Evolutionary conservation across 1,140 invertebrate genomes (phyloP), one percentile per base, ranked within the genome.

Genomic region (Mactra quadrangularis): DNA sequence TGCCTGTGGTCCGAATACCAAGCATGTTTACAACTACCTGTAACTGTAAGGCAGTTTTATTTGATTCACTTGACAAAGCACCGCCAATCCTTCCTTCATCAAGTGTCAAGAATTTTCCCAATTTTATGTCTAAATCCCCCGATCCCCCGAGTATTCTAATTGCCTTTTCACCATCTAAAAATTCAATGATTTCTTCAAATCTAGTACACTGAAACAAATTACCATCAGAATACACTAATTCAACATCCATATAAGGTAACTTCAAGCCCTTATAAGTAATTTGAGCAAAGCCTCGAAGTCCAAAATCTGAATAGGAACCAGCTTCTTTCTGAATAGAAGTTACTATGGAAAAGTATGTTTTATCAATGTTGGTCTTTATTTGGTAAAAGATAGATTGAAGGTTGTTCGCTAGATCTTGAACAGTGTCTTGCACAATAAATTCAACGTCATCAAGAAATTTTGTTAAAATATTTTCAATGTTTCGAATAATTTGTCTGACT

Each of bases 101-200:
- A 35, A 33, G 22, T 57, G 31, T 72, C 0, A 72, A n/a, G 38
- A 72, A 72, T 17, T 27, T 25, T 22, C 41, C n/a, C 9, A 66
- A 66, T 6, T 9, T 38, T 27, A 13, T 22, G 0, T 47, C 1
- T 31, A 15, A 6, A 25, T 3, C n/a, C 41, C 31, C 19, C 6
- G 19, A 55, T 52, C 64, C 6, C 29, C 64, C 64, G 13, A 68
- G 27, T 11, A 68, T 47, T 68, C 70, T 3, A 9, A 72, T 2
- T 31, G 70, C 70, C 27, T 72, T 38, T n/a, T 72, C 31, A 7
- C 70, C 70, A 11, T 57, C 52, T 9, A 72, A 72, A 33, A 47
- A 41, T 33, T 68, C 19, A n/a, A 22, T 68, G 25, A 68, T 17
- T 52, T 1, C 3, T 3, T 50, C 45, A 50, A 68, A 68, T 7